phyloP scores from a whole-genome alignment of 2,888 invertebrate species.

The Drymonia ruficornis region DNA sequence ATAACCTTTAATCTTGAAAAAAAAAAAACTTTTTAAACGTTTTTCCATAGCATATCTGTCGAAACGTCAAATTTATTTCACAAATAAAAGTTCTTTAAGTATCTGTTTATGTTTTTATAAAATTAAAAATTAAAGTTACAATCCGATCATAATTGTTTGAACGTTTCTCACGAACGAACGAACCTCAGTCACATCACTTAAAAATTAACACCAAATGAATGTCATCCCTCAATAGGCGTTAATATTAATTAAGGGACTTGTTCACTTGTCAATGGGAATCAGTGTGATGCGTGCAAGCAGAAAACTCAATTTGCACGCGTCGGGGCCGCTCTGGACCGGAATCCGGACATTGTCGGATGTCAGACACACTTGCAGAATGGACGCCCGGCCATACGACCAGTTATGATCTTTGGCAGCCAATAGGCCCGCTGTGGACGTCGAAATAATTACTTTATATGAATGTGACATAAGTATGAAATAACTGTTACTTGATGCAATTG shows the following conservation, averaged over 20 bases:
- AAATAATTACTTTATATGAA: not conserved
- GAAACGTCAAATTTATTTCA: too few relatives aligned
- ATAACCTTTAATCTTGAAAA: too few relatives aligned
- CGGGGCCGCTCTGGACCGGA: conserved; percentile 53
- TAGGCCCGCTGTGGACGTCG: conserved; percentile 9
- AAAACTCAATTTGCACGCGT: conserved; percentile 73
- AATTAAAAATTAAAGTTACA: too few relatives aligned
- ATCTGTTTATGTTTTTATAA: too few relatives aligned
- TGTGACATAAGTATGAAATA: not conserved
- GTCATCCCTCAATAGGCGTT: conserved; percentile 17
- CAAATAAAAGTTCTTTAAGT: too few relatives aligned
- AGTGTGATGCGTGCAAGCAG: conserved; percentile 57
- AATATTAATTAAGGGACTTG: conserved; percentile 42
- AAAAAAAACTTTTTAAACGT: too few relatives aligned
- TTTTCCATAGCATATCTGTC: too few relatives aligned
- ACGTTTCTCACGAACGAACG: too few relatives aligned
- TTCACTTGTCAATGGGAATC: conserved; percentile 65
- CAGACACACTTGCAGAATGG: conserved; percentile 59
- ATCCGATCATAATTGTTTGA: too few relatives aligned
- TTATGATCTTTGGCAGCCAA: conserved; percentile 42
- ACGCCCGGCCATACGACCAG: conserved; percentile 23
- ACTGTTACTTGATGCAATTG: not conserved
- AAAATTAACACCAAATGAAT: conserved; percentile 1
- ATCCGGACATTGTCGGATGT: conserved; percentile 62
- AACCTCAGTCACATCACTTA: not conserved